A percentile compares a stretch with the other conserved stretches of the same genome.
These are phyloP conservation scores for Chalcosyrphus nemorum DNA, from an alignment of 2,888 invertebrate species.

Conservation along the genomic window DNA sequence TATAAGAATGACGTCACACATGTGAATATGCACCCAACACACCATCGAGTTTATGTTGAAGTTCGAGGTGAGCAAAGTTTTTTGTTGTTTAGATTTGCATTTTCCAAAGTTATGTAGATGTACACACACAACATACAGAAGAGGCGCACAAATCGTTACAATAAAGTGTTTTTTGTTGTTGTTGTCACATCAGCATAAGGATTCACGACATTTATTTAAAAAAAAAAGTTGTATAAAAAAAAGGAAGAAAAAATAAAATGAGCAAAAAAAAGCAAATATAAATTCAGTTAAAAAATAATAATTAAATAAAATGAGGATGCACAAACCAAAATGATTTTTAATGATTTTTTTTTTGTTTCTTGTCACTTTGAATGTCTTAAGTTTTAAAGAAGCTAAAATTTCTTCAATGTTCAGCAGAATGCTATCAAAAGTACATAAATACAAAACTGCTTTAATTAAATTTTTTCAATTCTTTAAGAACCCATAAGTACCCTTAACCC, in stretches of 20 bases:
- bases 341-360: constrained; percentile 8
- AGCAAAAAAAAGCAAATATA: constrained; percentile 56
- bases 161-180: constrained; percentile 14
- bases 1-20: constrained; percentile 65
- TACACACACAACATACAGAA: constrained; percentile 23
- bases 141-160: constrained; percentile 38
- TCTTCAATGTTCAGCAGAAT: too few relatives aligned
- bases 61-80: constrained; percentile 56
- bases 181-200: constrained; percentile 33
- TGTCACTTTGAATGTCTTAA: constrained; percentile 30
- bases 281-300: constrained; percentile 16
- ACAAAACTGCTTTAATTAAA: too few relatives aligned
- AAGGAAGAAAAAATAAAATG: constrained; percentile 40
- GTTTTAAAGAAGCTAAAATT: background rate
- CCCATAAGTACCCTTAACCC: too few relatives aligned
- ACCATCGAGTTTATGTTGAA: constrained; percentile 45
- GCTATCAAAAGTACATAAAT: too few relatives aligned
- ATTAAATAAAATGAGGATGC: constrained; percentile 33
- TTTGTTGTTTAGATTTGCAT: constrained; percentile 42
- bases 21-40: constrained; percentile 13
- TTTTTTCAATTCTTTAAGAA: too few relatives aligned
- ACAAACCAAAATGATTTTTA: constrained; percentile 33
- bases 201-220: constrained; percentile 53
- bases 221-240: constrained; percentile 25
- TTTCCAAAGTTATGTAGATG: too few relatives aligned